These are phyloP conservation scores for Periphyllus acericola DNA, from an alignment of 2,888 invertebrate species.

Conservation along the genomic window DNA sequence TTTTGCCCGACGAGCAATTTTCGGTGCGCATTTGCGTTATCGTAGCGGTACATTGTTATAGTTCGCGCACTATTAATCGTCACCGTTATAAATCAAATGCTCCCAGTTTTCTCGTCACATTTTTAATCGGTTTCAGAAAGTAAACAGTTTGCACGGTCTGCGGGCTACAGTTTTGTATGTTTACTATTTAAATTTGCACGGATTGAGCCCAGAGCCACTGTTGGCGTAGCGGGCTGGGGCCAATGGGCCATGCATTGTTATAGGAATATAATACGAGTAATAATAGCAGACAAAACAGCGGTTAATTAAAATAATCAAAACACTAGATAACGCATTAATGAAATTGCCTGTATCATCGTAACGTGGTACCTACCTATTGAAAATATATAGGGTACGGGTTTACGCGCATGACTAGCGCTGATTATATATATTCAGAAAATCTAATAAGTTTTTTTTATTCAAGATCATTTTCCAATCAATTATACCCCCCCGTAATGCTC, in stretches of 20 bases:
- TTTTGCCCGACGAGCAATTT: neutral
- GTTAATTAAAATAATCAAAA: neutral
- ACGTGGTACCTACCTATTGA: too few species aligned
- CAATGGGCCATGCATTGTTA: neutral
- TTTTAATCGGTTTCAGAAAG: neutral
- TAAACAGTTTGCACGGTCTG: neutral
- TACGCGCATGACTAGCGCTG: too few species aligned
- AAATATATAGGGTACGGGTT: too few species aligned
- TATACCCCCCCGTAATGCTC: too few species aligned
- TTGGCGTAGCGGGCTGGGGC: neutral
- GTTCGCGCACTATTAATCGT: neutral
- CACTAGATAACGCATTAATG: too few species aligned
- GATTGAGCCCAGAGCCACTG: neutral
- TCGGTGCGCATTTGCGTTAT: neutral
- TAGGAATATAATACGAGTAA: neutral
- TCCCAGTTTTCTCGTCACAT: neutral
- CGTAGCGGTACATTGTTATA: neutral
- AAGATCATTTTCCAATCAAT: too few species aligned
- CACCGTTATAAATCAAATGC: neutral
- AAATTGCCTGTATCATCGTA: too few species aligned
- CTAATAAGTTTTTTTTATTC: too few species aligned
- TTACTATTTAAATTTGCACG: neutral
- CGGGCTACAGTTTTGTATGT: neutral
- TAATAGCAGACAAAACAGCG: neutral
- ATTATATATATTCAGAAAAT: too few species aligned